Conservation (phyloP, 2,797 vertebrate species). For the Phalloptychus januarius region DNA sequence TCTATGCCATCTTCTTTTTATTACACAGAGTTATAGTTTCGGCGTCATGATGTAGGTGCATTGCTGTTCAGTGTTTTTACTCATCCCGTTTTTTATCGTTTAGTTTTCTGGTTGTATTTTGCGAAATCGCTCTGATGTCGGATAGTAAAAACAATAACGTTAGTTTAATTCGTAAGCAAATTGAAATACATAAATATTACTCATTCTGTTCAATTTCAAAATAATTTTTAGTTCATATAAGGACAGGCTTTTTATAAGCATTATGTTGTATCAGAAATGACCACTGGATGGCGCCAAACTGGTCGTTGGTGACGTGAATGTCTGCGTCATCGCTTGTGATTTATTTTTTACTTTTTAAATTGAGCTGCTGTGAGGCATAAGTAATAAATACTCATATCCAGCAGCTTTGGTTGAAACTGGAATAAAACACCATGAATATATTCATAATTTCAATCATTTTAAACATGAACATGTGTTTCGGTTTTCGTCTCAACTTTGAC, state of each 20-base stretch:
- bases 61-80: background rate
- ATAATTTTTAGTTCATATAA: background rate
- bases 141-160: background rate
- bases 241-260: background rate
- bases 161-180: background rate
- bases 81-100: background rate
- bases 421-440: background rate
- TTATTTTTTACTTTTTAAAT: background rate
- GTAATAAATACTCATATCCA: background rate
- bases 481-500: background rate
- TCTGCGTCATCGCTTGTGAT: background rate
- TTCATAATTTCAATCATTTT: background rate
- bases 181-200: background rate
- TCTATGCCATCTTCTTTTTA: background rate
- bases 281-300: slow-evolving; percentile 30
- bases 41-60: too few species aligned
- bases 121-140: background rate
- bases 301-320: background rate
- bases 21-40: background rate
- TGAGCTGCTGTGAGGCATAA: background rate
- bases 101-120: background rate
- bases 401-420: background rate
- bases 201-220: background rate
- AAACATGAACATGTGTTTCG: background rate
- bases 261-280: background rate